Base-by-base conservation (phyloP, 2,888 invertebrate species). In the Caenorhabditis becei region DNA sequence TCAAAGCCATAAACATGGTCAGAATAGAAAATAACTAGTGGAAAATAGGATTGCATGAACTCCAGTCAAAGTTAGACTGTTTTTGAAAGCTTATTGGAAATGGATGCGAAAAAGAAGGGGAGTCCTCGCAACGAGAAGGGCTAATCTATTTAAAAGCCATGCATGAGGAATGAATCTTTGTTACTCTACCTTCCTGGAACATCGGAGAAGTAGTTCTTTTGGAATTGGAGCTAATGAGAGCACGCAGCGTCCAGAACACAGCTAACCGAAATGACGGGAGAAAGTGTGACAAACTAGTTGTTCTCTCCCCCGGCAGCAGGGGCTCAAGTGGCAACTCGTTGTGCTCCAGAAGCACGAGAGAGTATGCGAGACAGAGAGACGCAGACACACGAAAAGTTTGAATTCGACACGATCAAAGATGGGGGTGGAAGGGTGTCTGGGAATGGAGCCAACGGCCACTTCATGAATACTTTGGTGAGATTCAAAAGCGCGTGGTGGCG, bases 391-490 rank as follows among this genome's bases (percentile, higher is more conserved):
- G 24, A 51, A 24, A 35, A 26, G 35, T 35, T 26, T 32, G 58
- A 56, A 32, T 32, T 56, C 14, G 32, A 3, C 16, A 18, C 32
- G 37, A 35, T 37, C 58, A 37, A 18, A 56, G 20, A 58, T 58
- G 58, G 37, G 37, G 59, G 59, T 59, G 59, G 41, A 37, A 16
- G 37, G 24, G 59, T 24, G 59, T 24, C 35, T 37, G 35, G 59
- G 41, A 37, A 37, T 20, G n/a, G 35, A 37, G 35, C 8, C 16
- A n/a, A 7, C 32, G 32, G 18, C 53, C 26, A 56, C 32, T 56
- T 41, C 59, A 59, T 59, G 59, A 59, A 59, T 59, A 59, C 24
- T 59, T 59, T 59, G 41, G 28, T 2, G n/a, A 26, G 26, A 26
- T 54, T 26, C 26, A 28, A 54, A 24, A n/a, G 54, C 49, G 49